Evolutionary conservation across 1,140 invertebrate species (phyloP), one percentile per base, ranked within the genome.

Genomic region (Drosophila kurseongensis): DNA sequence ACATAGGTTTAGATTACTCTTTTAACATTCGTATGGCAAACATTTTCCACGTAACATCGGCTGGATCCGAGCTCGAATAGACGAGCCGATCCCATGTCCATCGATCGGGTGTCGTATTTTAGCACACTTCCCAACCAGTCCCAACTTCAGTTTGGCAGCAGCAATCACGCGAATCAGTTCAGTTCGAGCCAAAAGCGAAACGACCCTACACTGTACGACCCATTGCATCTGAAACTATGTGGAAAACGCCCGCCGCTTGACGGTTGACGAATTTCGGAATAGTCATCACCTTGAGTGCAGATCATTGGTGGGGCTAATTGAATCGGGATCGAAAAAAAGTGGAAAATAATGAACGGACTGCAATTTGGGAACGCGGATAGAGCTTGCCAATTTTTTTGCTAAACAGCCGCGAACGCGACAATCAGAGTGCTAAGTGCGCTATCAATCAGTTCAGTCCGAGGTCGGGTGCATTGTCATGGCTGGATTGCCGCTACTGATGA

Each of bases 181-280:
- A 60, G 75, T 77, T 79, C 60, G 56, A 59, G 18, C 13, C 29
- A 42, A 42, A 45, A 62, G 47, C 55, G 12, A 51, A 35, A 35
- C 47, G 42, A 44, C 16, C 14, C 10, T 10, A 16, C 57, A 14
- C 35, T 13, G 6, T 16, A n/a, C 44, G 44, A 41, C 8, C 27
- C 67, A 58, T 36, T 76, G 40, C 40, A 75, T 23, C 51, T 57
- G 41, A 63, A 75, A 86, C 78, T 65, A 47, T 75, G 78, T 86
- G 62, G 58, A 48, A 71, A 75, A 67, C 45, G 63, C 58, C 29
- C 50, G 38, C 35, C 54, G 45, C 50, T 74, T 81, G 82, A 88
- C 78, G 71, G 57, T 82, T 72, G 65, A 71, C 68, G 54, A 89
- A 80, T 83, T 86, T 74, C 57, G 27, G 52, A 88, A 83, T 77